phyloP scores from a whole-genome alignment of 2,113 vertebrate species.

The Otus sunia region DNA sequence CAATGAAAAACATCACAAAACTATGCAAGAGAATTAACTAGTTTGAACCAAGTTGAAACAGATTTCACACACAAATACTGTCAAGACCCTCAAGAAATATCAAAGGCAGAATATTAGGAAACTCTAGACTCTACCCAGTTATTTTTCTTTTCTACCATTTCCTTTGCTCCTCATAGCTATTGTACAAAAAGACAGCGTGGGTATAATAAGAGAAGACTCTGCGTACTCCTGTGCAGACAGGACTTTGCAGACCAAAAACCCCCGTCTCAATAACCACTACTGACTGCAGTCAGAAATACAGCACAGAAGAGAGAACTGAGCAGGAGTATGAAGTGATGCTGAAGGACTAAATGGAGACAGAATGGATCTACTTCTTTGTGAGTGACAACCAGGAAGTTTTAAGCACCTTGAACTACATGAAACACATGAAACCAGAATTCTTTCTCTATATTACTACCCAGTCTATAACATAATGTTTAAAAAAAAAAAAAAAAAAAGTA shows the following conservation, averaged over 20 bases:
- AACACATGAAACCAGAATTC: neutral
- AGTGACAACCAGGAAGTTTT: neutral
- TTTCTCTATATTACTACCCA: neutral
- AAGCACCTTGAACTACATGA: neutral
- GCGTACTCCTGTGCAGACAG: neutral
- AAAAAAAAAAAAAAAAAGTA: too few relatives aligned
- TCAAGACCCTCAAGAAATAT: neutral
- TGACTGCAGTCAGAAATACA: neutral
- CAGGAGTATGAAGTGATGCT: neutral
- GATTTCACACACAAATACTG: accelerated
- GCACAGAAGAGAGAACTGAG: too few relatives aligned
- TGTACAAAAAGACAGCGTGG: neutral
- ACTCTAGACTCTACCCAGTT: neutral
- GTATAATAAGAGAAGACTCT: neutral
- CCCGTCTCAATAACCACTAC: neutral
- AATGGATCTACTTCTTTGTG: neutral
- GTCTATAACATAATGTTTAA: neutral
- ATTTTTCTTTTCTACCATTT: neutral
- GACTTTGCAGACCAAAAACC: neutral
- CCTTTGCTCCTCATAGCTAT: neutral
- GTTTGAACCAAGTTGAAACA: neutral
- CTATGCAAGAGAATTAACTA: accelerated
- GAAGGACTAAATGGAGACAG: neutral
- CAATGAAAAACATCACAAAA: neutral
- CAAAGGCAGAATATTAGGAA: neutral